phyloP scores from a whole-genome alignment of 2,888 invertebrate species.

The Lutraria lutraria region DNA sequence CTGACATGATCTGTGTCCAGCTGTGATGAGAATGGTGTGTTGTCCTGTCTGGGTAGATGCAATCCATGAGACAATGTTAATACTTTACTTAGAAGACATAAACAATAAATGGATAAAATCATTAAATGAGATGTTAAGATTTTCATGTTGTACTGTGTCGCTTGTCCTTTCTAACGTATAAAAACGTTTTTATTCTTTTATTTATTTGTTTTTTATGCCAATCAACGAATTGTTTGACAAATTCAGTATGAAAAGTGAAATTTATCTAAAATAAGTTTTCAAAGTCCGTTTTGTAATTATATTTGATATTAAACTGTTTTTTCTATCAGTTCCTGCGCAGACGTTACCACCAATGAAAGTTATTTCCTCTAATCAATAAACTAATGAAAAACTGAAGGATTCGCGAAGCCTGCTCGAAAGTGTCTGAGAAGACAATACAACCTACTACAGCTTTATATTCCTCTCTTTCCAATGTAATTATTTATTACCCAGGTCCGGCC shows the following conservation, averaged over 20 bases:
- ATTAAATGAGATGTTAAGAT: not conserved
- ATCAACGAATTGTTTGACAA: too few relatives aligned
- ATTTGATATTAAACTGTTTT: not conserved
- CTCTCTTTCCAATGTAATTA: conserved; percentile 45
- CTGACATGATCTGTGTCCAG: not conserved
- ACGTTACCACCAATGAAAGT: conserved; percentile 12
- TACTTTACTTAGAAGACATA: conserved; percentile 10
- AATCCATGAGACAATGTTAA: not conserved
- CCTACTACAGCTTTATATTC: conserved; percentile 50
- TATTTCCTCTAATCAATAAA: conserved; percentile 46
- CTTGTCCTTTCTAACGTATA: not conserved
- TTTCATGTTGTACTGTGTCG: not conserved
- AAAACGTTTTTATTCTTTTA: too few relatives aligned
- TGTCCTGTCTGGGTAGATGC: not conserved
- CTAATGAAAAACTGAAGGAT: conserved; percentile 54
- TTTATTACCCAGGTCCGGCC: conserved; percentile 46
- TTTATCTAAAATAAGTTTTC: not conserved
- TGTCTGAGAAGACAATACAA: conserved; percentile 25
- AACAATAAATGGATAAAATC: conserved; percentile 6
- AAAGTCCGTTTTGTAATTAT: not conserved
- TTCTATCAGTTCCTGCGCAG: not conserved
- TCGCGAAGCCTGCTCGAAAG: conserved; percentile 32
- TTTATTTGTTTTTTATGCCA: too few relatives aligned
- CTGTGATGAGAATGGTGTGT: not conserved
- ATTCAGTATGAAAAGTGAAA: too few relatives aligned